phyloP scores from a whole-genome alignment of 2,888 invertebrate species.

The Sminthurides aquaticus region DNA sequence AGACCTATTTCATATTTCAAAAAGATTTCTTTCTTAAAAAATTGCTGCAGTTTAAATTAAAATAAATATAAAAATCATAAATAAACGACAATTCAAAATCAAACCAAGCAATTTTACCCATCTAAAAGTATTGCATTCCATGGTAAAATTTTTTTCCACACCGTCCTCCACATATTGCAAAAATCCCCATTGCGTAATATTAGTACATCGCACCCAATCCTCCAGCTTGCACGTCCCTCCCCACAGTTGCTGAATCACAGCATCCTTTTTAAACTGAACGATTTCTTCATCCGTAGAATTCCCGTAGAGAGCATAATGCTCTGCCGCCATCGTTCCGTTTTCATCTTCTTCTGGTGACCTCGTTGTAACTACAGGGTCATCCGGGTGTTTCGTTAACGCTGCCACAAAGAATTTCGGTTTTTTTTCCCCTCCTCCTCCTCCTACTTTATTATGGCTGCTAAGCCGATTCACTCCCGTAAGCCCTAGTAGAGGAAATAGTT shows the following conservation, averaged over 20 bases:
- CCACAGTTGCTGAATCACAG: conserved; percentile 14
- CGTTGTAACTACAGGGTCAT: neutral
- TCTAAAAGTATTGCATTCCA: conserved; percentile 17
- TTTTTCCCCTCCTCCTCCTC: too few species aligned
- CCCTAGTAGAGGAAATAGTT: neutral
- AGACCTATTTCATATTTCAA: neutral
- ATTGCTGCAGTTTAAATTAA: neutral
- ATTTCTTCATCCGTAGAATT: neutral
- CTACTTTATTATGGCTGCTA: too few species aligned
- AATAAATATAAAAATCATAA: neutral
- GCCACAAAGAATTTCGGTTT: neutral
- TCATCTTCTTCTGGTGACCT: neutral
- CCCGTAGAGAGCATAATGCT: neutral
- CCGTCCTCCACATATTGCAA: conserved; percentile 7
- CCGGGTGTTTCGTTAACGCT: neutral
- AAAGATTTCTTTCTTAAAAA: too few species aligned
- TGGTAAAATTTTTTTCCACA: conserved; percentile 13
- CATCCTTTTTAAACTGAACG: conserved; percentile 11
- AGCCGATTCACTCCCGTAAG: neutral
- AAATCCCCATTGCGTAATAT: conserved; percentile 1
- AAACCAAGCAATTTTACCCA: conserved; percentile 5
- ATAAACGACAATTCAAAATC: too few species aligned
- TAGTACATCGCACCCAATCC: conserved; percentile 13
- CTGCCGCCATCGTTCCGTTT: neutral
- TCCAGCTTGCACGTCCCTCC: conserved; percentile 14